Evolutionary conservation across 1,140 invertebrate species (phyloP), one percentile per base, ranked within the genome.

Genomic region (Bactericera cockerelli): DNA sequence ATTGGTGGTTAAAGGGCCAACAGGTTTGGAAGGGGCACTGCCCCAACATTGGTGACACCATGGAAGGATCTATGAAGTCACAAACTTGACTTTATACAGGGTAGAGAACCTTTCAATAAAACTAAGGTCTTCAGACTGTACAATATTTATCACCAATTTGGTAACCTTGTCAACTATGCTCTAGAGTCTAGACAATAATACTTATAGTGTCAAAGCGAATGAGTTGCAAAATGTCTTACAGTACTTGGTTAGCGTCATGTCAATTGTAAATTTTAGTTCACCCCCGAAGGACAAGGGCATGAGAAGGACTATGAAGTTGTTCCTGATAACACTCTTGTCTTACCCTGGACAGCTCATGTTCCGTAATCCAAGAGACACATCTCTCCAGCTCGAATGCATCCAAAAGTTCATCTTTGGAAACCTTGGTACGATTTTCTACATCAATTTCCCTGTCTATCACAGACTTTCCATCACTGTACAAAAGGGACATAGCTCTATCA

Each of bases 391-490:
- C 42, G 19, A 49, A 49, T 49, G 19, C 42, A 19, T 49, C 42
- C 22, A 19, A 3, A 3, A 49, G n/a, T 19, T 49, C 42, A 19
- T 49, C 22, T 49, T 49, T 22, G 8, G 4, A 6, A 4, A 49
- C 8, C 22, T 49, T 49, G 4, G n/a, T 6, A n/a, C 19, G 42
- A 49, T 49, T 49, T 49, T 49, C 42, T 22, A 49, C n/a, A 22
- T 49, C 19, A 19, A 49, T 49, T 49, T 49, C 4, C 42, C 42
- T 49, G n/a, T 49, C 42, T 8, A 49, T 6, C 22, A 49, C 42
- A n/a, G 42, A 49, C n/a, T 49, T 49, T n/a, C 19, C 42, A 16
- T 49, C 22, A 49, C 42, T 49, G 42, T 49, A 49, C n/a, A 49
- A 22, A 49, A 49, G 42, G 19, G 42, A 6, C 42, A 49, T 49